Evolutionary conservation across 2,113 vertebrate genomes (phyloP).

Genomic region (Pristiophorus japonicus): DNA sequence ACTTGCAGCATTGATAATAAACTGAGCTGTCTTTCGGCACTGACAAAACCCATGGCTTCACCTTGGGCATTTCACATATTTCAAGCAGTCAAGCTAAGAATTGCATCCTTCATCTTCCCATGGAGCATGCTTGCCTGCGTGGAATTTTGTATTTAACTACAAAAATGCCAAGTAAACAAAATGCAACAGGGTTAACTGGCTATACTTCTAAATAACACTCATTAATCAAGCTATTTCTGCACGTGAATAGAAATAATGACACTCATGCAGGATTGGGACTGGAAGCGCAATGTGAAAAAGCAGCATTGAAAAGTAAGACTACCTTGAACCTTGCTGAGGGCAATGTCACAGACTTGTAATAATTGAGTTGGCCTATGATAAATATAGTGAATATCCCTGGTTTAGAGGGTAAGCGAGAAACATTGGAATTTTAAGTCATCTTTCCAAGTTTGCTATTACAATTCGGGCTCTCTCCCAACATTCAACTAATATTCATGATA

Average conservation of each 20-base stretch:
- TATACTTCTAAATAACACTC: neutral
- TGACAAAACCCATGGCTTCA: neutral
- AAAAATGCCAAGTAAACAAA: neutral
- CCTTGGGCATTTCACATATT: neutral
- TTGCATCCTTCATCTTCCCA: neutral
- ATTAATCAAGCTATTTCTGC: too few relatives aligned
- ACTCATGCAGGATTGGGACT: too few relatives aligned
- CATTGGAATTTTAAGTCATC: neutral
- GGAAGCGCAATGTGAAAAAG: neutral
- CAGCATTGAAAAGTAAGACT: neutral
- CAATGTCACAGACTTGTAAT: neutral
- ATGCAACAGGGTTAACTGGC: neutral
- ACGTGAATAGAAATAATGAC: too few relatives aligned
- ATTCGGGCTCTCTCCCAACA: too few relatives aligned
- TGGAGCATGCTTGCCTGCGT: neutral
- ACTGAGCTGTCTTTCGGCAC: neutral
- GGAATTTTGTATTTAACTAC: neutral
- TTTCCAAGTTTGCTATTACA: neutral
- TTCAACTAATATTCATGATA: too few relatives aligned
- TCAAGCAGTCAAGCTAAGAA: neutral
- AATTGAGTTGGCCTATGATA: too few relatives aligned
- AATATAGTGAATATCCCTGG: neutral
- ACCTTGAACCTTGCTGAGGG: neutral
- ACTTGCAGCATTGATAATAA: neutral
- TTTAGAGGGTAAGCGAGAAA: neutral